Base-by-base conservation (phyloP, 2,888 invertebrate genomes). In the Arctia plantaginis region DNA sequence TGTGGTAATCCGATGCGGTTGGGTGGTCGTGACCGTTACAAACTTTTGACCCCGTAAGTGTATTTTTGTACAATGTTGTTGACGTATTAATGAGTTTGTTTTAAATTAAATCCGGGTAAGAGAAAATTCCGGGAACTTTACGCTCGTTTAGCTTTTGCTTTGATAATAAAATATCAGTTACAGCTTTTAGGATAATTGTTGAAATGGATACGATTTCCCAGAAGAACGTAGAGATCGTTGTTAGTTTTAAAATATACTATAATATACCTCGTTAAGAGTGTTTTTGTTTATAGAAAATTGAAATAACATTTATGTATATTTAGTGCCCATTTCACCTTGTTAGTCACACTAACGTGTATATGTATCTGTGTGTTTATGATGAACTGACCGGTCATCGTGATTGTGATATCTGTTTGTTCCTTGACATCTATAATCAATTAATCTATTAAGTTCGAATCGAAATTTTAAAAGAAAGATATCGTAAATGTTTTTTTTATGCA, bases 1-100 rank as follows among this genome's bases (percentile, higher is more conserved):
- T 83, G 84, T 69, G 74, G 81, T 81, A 82, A 84, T 85, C 85
- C 80, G 92, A 88, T 86, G 87, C 89, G 93, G 91, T 91, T 86
- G 86, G 89, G 77, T 90, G 84, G 84, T 85, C 79, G 69, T 84
- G 85, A 83, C 90, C 90, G 92, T 90, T 91, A 73, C 71, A 51
- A 82, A 80, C 75, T 83, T 80, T 79, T 71, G 75, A 80, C 78
- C 77, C 72, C 74, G 73, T 77, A 74, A 76, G 82, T 78, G 68
- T 76, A 80, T 77, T 59, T 41, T 39, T 70, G 44, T 68, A 65
- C 73, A 72, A 76, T 72, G 75, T 66, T 66, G 41, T 55, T 51
- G 30, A 39, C 3, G 59, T 62, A 12, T 27, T 59, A 62, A 15
- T 59, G 39, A 69, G 35, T 69, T 69, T 69, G 51, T 35, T 55